phyloP scores from a whole-genome alignment of 2,113 vertebrate genomes.

The Campylomormyrus numenius region DNA sequence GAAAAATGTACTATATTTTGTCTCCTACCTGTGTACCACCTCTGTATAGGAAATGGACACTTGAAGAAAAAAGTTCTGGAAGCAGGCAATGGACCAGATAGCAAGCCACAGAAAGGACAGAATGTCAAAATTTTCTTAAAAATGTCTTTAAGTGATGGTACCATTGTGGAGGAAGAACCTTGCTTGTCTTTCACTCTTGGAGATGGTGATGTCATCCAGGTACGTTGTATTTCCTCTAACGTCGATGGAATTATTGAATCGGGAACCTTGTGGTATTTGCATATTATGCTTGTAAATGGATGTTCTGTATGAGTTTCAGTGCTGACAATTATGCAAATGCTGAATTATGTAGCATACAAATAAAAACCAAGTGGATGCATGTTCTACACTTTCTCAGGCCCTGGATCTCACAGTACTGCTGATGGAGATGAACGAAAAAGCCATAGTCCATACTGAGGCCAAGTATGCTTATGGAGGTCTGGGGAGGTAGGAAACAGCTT shows the following conservation, averaged over 20 bases:
- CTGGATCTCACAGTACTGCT: constrained; percentile 84
- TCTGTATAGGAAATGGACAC: constrained; percentile 67
- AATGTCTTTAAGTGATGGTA: constrained; percentile 63
- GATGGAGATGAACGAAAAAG: constrained; percentile 78
- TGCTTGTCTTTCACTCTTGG: constrained; percentile 77
- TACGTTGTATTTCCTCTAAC: constrained; percentile 34
- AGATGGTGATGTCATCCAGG: constrained; percentile 90
- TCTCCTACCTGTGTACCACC: neutral
- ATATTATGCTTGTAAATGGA: neutral
- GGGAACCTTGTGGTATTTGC: neutral
- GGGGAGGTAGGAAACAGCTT: constrained; percentile 68
- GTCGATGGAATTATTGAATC: neutral
- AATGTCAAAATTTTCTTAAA: constrained; percentile 73
- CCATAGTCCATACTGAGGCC: constrained; percentile 68
- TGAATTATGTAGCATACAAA: neutral
- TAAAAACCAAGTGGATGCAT: neutral
- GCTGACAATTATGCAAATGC: neutral
- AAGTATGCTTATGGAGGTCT: constrained; percentile 82
- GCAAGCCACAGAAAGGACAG: constrained; percentile 76
- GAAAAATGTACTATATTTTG: neutral
- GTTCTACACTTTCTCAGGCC: constrained; percentile 56
- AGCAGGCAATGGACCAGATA: constrained; percentile 60
- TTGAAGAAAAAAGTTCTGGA: constrained; percentile 83
- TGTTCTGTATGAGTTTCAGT: neutral
- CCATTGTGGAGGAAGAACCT: constrained; percentile 61